Evolutionary conservation across 2,797 vertebrate species (phyloP), one percentile per base, ranked within the genome.

Genomic region (Tragelaphus oryx): DNA sequence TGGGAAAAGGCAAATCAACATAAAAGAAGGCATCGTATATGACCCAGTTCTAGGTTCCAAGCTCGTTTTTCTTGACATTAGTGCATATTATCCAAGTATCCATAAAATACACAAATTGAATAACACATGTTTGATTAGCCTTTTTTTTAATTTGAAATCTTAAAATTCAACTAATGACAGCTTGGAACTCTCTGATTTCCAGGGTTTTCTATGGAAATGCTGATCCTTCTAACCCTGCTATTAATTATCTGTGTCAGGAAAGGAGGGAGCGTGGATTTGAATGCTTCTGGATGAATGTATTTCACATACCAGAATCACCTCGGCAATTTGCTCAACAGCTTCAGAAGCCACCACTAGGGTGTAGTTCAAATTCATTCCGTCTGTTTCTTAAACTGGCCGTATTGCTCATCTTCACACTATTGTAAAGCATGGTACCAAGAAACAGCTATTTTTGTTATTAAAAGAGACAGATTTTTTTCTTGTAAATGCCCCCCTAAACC

Each of bases 241-340:
- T 94, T 96, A 75, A 91, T 95, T 37, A 92, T 46, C 79, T 84
- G 48, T 95, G 80, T 87, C 83, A 89, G 24, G 57, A 68, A 97
- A 89, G 28, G 24, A 50, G 20, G 22, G 20, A 79, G 8, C 46
- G 68, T 90, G 82, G 84, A 92, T 89, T 94, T 94, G 91, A 93
- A 55, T 50, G 92, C 84, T 95, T 94, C 57, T 91, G 68, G 85
- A 68, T 87, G 74, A 96, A 87, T 80, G 71, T 57, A 62, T 81
- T 85, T 96, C 65, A 50, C 30, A 75, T 65, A 79, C 44, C 30
- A 65, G 95, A 97, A 95, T 94, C 65, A 91, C 75, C 60, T 89
- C 30, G 13, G 62, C 59, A 93, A 91, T 91, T 96, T 89, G 20
- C 48, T 89, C 22, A 24, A 22, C 26, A 82, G 41, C 60, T 94